Percentiles rank a stretch among this genome's conserved stretches.
Evolutionary conservation across 2,113 vertebrate species (phyloP).

Genomic region (Rhombomys opimus): DNA sequence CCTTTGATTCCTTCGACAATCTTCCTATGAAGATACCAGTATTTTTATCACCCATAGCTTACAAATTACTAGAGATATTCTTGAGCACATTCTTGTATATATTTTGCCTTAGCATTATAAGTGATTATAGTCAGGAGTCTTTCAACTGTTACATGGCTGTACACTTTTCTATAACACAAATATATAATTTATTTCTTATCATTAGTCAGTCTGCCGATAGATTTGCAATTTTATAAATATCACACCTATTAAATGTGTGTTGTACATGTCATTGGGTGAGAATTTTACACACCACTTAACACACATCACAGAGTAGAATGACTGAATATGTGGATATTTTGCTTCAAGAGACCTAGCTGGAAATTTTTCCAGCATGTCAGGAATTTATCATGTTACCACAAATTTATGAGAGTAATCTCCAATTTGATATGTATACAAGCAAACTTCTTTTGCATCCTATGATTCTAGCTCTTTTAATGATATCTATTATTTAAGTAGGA

Average conservation of each 20-base stretch:
- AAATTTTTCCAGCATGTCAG: not conserved
- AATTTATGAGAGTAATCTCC: not conserved
- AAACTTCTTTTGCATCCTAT: not conserved
- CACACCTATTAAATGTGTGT: not conserved
- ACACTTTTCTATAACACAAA: not conserved
- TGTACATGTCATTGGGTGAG: not conserved
- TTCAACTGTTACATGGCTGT: not conserved
- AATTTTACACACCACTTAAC: not conserved
- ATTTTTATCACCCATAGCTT: not conserved
- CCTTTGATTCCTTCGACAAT: not conserved
- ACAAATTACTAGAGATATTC: not conserved
- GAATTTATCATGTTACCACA: not conserved
- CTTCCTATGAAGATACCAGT: not conserved
- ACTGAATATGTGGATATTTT: not conserved
- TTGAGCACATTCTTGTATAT: not conserved
- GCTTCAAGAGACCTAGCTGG: not conserved
- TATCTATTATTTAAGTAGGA: not conserved
- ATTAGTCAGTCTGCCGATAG: not conserved
- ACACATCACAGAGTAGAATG: not conserved
- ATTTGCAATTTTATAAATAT: not conserved
- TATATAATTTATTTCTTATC: not conserved
- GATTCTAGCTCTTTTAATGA: not conserved
- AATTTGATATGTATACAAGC: not conserved
- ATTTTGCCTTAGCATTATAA: not conserved
- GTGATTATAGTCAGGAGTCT: not conserved